Conservation (phyloP, 2,888 invertebrate species). For the Cosmia trapezina region DNA sequence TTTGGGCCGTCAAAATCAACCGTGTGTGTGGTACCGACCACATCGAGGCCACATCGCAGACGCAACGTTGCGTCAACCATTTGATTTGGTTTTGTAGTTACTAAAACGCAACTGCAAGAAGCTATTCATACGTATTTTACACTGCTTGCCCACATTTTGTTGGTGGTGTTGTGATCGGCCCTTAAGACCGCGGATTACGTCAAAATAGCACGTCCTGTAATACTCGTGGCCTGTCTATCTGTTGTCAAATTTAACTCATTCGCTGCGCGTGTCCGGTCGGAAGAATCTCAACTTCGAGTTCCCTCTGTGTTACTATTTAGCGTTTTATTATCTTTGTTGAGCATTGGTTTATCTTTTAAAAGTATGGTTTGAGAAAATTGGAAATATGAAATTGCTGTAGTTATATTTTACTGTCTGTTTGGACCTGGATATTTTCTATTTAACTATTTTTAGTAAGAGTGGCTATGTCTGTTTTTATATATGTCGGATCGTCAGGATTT, state of each 20-base stretch:
- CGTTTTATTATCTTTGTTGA: slow-evolving; percentile 17
- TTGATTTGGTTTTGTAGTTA: no score
- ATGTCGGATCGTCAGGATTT: no score
- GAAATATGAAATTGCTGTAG: slow-evolving; percentile 6
- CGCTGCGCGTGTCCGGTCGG: slow-evolving; percentile 3
- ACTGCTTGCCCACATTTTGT: no score
- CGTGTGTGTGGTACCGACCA: no score
- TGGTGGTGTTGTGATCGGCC: background rate
- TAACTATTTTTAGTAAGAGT: background rate
- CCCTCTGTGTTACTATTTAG: slow-evolving; percentile 5
- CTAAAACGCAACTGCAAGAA: no score
- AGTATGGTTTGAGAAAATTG: slow-evolving; percentile 11
- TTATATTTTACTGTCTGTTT: background rate
- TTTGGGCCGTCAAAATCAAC: no score
- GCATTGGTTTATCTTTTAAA: slow-evolving; percentile 7
- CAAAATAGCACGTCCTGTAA: slow-evolving; percentile 40
- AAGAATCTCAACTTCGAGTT: slow-evolving; percentile 29
- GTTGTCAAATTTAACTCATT: slow-evolving; percentile 53
- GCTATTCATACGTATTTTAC: no score
- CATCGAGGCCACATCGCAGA: no score
- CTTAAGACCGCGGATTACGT: slow-evolving; percentile 8
- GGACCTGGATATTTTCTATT: background rate
- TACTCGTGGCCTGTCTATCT: slow-evolving; percentile 42
- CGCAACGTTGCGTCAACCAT: no score
- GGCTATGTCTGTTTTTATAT: background rate